Conservation (phyloP, 2,797 vertebrate genomes). For the Chelonia mydas region DNA sequence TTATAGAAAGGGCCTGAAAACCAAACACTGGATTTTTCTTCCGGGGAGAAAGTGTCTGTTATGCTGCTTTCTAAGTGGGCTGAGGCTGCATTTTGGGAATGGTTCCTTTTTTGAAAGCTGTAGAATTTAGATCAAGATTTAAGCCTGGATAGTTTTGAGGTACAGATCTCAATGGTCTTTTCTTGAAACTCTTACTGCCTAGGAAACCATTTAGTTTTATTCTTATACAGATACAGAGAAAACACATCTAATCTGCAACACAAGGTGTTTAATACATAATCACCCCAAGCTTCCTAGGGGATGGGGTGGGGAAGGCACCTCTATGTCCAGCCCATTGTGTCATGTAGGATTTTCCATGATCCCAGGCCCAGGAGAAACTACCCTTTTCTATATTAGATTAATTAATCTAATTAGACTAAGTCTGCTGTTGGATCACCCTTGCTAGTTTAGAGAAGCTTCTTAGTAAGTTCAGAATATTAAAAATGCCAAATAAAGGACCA, state of each 20-base stretch:
- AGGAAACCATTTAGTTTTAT: slow-evolving; percentile 20
- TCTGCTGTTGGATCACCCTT: background rate
- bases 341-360: background rate
- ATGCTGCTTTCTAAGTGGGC: slow-evolving; percentile 12
- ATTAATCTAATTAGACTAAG: background rate
- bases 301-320: background rate
- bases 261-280: too few species aligned
- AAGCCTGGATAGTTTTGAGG: slow-evolving; percentile 15
- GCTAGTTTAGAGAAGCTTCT: background rate
- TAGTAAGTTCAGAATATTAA: background rate
- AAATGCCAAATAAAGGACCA: background rate
- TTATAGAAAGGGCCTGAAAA: slow-evolving; percentile 34
- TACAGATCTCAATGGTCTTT: slow-evolving; percentile 8
- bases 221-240: background rate
- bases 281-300: too few species aligned
- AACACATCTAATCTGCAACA: too few species aligned
- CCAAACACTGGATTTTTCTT: background rate
- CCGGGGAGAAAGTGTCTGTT: background rate
- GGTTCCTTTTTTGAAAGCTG: slow-evolving; percentile 25
- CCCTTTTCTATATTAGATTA: background rate
- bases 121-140: slow-evolving; percentile 53
- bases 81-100: slow-evolving; percentile 8
- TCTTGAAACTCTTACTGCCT: background rate
- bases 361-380: background rate
- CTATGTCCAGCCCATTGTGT: background rate